Base-by-base conservation (phyloP, 53 echinoderm and acorn worm species). In the Pentamera pediparva region DNA sequence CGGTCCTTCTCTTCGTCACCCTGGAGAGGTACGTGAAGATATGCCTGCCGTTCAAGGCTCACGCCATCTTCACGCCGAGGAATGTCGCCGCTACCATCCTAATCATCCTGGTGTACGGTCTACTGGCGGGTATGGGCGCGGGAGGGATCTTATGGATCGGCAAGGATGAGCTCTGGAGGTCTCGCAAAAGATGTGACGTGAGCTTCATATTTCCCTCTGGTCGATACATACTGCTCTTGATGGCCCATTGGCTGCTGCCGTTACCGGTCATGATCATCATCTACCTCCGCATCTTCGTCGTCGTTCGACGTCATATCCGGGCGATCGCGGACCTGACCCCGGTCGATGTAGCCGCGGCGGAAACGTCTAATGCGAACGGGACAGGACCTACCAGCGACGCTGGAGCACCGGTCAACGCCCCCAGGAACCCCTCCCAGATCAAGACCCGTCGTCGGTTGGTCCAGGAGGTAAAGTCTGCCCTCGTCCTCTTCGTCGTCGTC, bases 221-320 rank as follows among this genome's bases (percentile, higher is more conserved):
- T 9, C 13, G 15, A 10, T 54, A 15, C 25, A 54, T 35, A 7
- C 10, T 34, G 32, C 29, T 72, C 8, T 3, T 72, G 20, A 33
- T 72, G 32, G 20, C 52, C 10, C 35, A 72, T 22, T 72, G 73
- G 73, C 21, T 72, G 18, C 7, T 72, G 33, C 73, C 73, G 3
- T 52, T 72, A 2, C 73, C 73, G 8, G 21, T 72, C 7, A 72
- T 72, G 73, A 72, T 37, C 31, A 31, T 51, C 6, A 72, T 72
- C 7, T 47, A 72, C 27, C 18, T 53, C 4, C 52, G 54, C 19
- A 72, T 72, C 6, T 72, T 72, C n/a, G 19, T 52, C 5, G 49
- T 47, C 12, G 73, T 72, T 13, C 33, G 73, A 30, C 33, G 73
- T 3, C 73, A 72, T 38, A 52, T 72, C 37, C 55, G 73, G 30